A percentile compares a stretch with the other conserved stretches of the same genome.
Evolutionary conservation across 2,113 vertebrate genomes (phyloP).

Genomic region (Enhydra lutris): DNA sequence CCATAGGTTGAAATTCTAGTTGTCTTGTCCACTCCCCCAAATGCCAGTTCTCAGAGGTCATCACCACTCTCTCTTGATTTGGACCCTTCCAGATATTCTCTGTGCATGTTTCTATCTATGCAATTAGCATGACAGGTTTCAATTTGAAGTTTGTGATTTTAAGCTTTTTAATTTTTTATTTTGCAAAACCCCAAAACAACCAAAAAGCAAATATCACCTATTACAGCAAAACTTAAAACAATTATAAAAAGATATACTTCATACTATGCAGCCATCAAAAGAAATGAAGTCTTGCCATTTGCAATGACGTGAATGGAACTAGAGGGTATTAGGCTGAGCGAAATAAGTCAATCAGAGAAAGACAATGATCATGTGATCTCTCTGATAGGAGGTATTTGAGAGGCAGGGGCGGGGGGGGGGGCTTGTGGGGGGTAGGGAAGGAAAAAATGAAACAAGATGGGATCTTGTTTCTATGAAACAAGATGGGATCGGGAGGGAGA

Average conservation of each 20-base stretch:
- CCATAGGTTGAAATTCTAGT: background rate
- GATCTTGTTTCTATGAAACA: too few relatives aligned
- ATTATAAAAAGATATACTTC: background rate
- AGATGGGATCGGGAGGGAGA: too few relatives aligned
- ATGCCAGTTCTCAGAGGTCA: background rate
- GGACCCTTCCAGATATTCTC: background rate
- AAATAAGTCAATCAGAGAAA: too few relatives aligned
- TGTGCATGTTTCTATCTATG: background rate
- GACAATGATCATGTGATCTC: too few relatives aligned
- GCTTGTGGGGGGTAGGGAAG: too few relatives aligned
- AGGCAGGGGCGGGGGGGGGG: too few relatives aligned
- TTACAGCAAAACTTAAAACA: background rate
- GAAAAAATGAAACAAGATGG: too few relatives aligned
- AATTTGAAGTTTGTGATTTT: background rate
- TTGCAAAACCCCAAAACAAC: background rate
- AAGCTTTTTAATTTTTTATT: background rate
- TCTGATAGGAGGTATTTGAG: too few relatives aligned
- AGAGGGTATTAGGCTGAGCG: too few relatives aligned
- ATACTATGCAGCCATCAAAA: too few relatives aligned
- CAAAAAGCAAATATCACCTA: background rate
- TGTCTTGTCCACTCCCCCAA: background rate
- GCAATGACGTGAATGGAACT: too few relatives aligned
- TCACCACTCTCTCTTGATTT: background rate
- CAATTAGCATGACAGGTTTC: background rate
- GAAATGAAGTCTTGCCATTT: too few relatives aligned